These are phyloP conservation scores for Eubucco bourcierii DNA, from an alignment of 2,113 vertebrate genomes.

Conservation along the genomic window DNA sequence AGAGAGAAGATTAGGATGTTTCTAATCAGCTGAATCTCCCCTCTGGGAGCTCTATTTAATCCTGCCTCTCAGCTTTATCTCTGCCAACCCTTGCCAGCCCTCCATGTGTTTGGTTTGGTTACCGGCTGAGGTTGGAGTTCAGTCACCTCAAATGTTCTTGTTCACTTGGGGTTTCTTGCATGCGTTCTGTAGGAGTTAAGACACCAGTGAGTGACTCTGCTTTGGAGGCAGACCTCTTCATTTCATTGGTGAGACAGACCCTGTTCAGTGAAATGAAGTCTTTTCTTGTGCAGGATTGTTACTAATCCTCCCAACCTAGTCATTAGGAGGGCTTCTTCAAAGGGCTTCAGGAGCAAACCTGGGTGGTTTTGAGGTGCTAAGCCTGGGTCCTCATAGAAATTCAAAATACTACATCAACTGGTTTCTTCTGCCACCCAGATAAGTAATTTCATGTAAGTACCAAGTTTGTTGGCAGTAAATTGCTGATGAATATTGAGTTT, in stretches of 20 bases:
- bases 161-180: constrained; percentile 32
- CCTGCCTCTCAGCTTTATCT: constrained; percentile 31
- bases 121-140: constrained; percentile 24
- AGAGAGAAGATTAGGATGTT: constrained; percentile 48
- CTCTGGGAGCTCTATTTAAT: constrained; percentile 52
- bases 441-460: neutral
- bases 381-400: neutral
- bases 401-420: neutral
- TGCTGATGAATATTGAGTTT: neutral
- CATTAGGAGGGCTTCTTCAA: neutral
- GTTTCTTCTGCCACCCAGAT: neutral
- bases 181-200: constrained; percentile 12
- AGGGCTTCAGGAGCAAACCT: neutral
- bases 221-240: neutral
- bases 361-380: neutral
- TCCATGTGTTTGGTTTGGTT: constrained; percentile 42
- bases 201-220: neutral
- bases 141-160: constrained; percentile 43
- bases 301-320: constrained; percentile 1
- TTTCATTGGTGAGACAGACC: constrained; percentile 18
- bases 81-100: constrained; percentile 35
- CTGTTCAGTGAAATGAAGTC: constrained; percentile 2
- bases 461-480: neutral
- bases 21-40: constrained; percentile 59
- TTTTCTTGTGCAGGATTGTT: neutral